These are phyloP conservation scores for Scyliorhinus canicula DNA, from an alignment of 2,797 vertebrate genomes.

Conservation along the genomic window DNA sequence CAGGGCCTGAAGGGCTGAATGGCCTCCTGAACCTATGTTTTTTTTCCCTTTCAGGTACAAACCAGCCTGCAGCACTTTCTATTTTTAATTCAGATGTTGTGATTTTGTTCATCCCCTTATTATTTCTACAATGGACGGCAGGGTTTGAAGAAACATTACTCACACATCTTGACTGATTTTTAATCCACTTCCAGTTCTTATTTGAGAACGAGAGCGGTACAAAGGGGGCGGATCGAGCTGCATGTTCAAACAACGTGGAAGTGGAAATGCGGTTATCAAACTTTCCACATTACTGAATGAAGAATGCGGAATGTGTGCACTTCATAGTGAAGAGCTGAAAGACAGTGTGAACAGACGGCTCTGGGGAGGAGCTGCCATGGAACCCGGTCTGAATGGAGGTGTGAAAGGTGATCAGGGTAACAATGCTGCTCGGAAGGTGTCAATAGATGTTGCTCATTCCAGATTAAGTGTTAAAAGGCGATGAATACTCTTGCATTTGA, in stretches of 20 bases:
- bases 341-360: background rate
- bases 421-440: background rate
- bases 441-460: background rate
- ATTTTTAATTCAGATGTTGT: background rate
- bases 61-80: background rate
- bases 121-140: background rate
- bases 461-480: conserved; percentile 19
- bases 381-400: background rate
- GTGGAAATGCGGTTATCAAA: background rate
- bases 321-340: background rate
- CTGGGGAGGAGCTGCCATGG: background rate
- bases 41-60: background rate
- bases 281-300: background rate
- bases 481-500: conserved; percentile 17
- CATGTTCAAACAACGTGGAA: background rate
- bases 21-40: background rate
- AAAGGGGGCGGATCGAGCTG: background rate
- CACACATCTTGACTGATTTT: background rate
- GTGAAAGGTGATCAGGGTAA: background rate
- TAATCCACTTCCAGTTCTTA: too few species aligned
- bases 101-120: background rate
- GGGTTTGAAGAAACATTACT: background rate
- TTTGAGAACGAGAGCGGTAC: background rate
- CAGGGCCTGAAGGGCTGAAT: background rate
- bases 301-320: background rate